Conservation (phyloP, 2,113 vertebrate species). For the Plestiodon gilberti region DNA sequence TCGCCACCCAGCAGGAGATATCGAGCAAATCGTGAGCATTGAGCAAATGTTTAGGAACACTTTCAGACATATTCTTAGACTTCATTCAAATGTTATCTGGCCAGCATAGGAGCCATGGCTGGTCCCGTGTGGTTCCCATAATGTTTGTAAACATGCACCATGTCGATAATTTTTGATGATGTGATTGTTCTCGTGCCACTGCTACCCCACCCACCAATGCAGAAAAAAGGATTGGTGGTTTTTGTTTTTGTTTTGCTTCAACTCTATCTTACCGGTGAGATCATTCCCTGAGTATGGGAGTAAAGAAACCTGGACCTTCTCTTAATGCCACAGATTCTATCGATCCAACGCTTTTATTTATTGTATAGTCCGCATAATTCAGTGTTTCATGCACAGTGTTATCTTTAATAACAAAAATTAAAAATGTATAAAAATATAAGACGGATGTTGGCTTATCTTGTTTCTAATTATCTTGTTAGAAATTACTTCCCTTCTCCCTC, state of each 20-base stretch:
- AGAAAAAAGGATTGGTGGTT: neutral
- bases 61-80: conserved; percentile 45
- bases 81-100: neutral
- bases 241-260: neutral
- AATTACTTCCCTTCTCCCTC: conserved; percentile 68
- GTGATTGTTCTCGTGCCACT: neutral
- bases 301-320: conserved; percentile 67
- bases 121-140: neutral
- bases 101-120: neutral
- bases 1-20: neutral
- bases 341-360: conserved; percentile 32
- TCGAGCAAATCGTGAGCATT: conserved; percentile 40
- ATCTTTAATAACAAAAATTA: conserved; percentile 60
- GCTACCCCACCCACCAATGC: conserved; percentile 4
- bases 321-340: conserved; percentile 54
- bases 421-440: conserved; percentile 68
- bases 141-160: neutral
- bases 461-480: conserved; percentile 39
- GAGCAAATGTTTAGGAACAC: conserved; percentile 30
- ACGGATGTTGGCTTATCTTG: conserved; percentile 66
- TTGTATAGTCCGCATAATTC: conserved; percentile 27
- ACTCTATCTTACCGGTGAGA: conserved; percentile 27
- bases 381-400: conserved; percentile 69
- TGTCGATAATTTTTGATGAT: neutral
- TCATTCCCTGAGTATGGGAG: conserved; percentile 61